A percentile compares a stretch with the other conserved stretches of the same genome.
These are phyloP conservation scores for Natrix natrix DNA, from an alignment of 2,797 vertebrate species.

Conservation along the genomic window DNA sequence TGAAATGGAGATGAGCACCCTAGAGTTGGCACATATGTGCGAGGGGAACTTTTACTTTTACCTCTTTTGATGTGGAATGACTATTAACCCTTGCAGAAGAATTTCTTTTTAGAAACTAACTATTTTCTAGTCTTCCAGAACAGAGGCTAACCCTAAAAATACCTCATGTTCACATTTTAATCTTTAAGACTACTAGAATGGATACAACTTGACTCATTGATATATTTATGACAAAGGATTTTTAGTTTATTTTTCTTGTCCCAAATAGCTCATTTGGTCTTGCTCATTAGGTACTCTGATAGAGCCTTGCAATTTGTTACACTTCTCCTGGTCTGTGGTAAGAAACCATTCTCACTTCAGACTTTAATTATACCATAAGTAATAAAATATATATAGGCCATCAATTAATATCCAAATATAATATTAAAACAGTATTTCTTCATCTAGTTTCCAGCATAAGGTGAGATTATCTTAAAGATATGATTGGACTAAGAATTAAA, in stretches of 20 bases:
- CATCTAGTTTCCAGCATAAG: background rate
- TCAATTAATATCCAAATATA: background rate
- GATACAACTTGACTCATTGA: background rate
- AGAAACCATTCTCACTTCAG: background rate
- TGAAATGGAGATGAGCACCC: too few relatives aligned
- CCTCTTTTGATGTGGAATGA: background rate
- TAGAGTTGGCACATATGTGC: too few relatives aligned
- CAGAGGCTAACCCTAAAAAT: background rate
- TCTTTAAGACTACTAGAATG: background rate
- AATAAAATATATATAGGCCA: background rate
- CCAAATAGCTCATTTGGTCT: background rate
- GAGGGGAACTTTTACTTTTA: too few relatives aligned
- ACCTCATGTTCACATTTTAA: background rate
- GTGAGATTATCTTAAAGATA: background rate
- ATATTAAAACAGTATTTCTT: background rate
- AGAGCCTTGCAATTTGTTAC: background rate
- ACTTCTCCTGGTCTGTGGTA: background rate
- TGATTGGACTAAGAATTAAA: background rate
- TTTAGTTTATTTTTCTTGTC: background rate
- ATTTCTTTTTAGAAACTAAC: background rate
- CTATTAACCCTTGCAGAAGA: background rate
- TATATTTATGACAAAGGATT: background rate
- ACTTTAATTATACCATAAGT: background rate
- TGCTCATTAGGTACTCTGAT: background rate
- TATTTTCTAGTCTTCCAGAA: background rate